Conservation (phyloP, 2,888 invertebrate genomes). For the Plusia festucae region DNA sequence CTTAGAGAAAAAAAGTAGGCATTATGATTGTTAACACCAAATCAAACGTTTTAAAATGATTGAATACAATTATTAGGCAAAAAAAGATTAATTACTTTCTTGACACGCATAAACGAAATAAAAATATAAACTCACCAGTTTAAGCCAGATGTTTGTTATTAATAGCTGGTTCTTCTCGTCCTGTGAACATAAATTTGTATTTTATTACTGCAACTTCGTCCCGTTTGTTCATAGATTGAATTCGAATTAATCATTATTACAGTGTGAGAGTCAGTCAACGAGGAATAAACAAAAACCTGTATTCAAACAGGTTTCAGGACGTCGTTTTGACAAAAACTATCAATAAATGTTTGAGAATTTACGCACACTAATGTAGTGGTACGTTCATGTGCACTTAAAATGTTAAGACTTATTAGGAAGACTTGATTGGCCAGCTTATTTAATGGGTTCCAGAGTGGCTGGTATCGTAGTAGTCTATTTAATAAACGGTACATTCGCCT, state of each 20-base stretch:
- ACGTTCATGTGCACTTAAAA: constrained; percentile 43
- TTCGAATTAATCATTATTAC: constrained; percentile 49
- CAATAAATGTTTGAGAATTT: constrained; percentile 34
- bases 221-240: constrained; percentile 40
- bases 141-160: constrained; percentile 98
- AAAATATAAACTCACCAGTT: constrained; percentile 93
- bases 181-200: constrained; percentile 88
- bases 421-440: constrained; percentile 51
- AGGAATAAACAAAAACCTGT: constrained; percentile 48
- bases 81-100: constrained; percentile 33
- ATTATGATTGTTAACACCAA: constrained; percentile 13
- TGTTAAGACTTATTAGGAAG: constrained; percentile 44
- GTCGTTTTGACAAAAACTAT: constrained; percentile 52
- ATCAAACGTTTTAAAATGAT: constrained; percentile 17
- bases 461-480: constrained; percentile 41
- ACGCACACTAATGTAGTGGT: constrained; percentile 22
- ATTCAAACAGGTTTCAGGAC: constrained; percentile 47
- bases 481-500: constrained; percentile 50
- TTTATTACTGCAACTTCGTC: constrained; percentile 39
- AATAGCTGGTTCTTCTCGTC: constrained; percentile 99
- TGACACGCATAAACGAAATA: constrained; percentile 26
- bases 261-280: constrained; percentile 48
- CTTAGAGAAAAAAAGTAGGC: constrained; percentile 11
- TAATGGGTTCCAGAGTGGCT: constrained; percentile 41
- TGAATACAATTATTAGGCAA: constrained; percentile 29